A percentile compares a stretch with the other conserved stretches of the same genome.
Evolutionary conservation across 2,797 vertebrate genomes (phyloP).

Genomic region (Pitangus sulphuratus): DNA sequence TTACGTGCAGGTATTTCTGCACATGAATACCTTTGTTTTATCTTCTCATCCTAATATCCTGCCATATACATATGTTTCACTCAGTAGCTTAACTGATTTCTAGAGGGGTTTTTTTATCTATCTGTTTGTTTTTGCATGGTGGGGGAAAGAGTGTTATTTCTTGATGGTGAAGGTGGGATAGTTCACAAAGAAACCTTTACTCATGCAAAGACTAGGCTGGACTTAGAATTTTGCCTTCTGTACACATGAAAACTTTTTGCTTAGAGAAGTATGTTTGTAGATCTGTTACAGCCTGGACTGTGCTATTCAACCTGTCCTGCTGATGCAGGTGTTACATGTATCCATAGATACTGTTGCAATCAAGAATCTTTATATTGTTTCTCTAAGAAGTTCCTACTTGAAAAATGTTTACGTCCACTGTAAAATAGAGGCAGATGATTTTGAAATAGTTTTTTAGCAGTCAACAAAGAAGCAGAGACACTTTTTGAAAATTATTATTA

Average conservation of each 20-base stretch:
- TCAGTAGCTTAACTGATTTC: neutral
- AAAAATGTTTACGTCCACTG: neutral
- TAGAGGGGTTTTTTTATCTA: neutral
- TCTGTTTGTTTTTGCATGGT: neutral
- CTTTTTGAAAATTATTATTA: neutral
- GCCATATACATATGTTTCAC: neutral
- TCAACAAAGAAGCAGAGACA: neutral
- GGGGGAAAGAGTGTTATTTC: neutral
- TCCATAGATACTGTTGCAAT: neutral
- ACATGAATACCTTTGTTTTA: neutral
- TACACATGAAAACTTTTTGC: neutral
- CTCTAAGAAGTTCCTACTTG: neutral
- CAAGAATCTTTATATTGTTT: neutral
- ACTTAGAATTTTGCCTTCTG: neutral
- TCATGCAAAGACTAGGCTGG: neutral
- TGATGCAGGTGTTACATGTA: neutral
- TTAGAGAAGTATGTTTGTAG: neutral
- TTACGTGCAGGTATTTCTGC: neutral
- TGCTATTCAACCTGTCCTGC: neutral
- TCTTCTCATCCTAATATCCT: neutral
- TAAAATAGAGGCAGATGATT: neutral
- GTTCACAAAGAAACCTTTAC: neutral
- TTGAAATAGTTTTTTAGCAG: neutral
- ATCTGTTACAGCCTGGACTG: neutral
- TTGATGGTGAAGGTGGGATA: neutral